Base-by-base conservation (phyloP, 2,113 vertebrate genomes). In the Misgurnus anguillicaudatus region DNA sequence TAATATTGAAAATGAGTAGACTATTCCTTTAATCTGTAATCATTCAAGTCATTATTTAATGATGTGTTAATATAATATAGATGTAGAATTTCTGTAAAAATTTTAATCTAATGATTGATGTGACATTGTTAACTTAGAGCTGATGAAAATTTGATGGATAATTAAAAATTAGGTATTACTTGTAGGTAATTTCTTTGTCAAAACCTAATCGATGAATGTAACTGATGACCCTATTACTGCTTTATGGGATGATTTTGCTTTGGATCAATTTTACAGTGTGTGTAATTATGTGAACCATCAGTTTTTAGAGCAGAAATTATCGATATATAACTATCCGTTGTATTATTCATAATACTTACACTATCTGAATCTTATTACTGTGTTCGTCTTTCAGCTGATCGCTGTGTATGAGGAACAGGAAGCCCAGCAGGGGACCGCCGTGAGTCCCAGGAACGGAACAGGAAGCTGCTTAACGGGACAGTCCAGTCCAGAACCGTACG, bases 331-430 rank as follows among this genome's bases (percentile, higher is more conserved):
- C 24, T 3, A 31, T 31, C 24, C 1, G 24, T 31, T 31, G 24
- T 31, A 2, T 31, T 2, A 31, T 31, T 31, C 3, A 31, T 31
- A 31, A 31, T 31, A 1, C 24, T 3, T 2, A 31, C 24, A 31
- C 24, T 31, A 31, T 66, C 8, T 71, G 47, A 53, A 7, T 62
- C 45, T 21, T 6, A 63, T 0, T 64, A 2, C 17, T 45, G n/a
- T 81, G 6, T 77, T n/a, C 67, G 16, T 53, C 6, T 58, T 11
- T 10, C 65, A 99, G 97, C 91, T 99, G 89, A 95, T 98, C 86
- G 98, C 98, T 0, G 92, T 98, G 88, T 98, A 97, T 85, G 97
- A 98, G 1, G 97, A 98, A 70, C 93, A 96, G 91, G 96, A 98
- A 88, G 84, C 91, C 83, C 92, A 92, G 86, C 89, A 58, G 76